Conservation (phyloP, 2,113 vertebrate species). For the Catharus fuscescens region DNA sequence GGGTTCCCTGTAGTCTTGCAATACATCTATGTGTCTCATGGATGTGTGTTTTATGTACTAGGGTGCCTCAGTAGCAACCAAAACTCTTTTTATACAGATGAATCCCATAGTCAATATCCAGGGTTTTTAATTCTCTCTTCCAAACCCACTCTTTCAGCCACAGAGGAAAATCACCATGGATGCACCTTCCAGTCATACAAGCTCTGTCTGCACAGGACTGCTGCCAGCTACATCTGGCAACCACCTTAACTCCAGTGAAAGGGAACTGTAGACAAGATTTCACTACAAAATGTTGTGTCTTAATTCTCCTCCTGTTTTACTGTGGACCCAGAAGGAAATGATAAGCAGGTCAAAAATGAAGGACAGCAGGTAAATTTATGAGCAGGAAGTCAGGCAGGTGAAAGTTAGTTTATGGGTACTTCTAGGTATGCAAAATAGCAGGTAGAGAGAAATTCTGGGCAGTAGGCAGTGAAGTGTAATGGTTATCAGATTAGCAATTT, state of each 20-base stretch:
- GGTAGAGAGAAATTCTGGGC: background rate
- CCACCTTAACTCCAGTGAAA: background rate
- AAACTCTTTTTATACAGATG: background rate
- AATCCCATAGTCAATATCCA: background rate
- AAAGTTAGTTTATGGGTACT: background rate
- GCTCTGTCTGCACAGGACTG: background rate
- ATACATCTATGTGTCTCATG: background rate
- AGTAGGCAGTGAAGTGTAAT: background rate
- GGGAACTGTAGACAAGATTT: background rate
- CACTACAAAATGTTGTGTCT: background rate
- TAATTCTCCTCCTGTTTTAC: background rate
- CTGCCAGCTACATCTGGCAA: background rate
- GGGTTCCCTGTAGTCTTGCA: background rate
- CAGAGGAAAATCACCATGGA: background rate
- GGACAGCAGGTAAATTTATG: background rate
- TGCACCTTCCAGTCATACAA: background rate
- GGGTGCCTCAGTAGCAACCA: background rate
- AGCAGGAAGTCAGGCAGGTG: background rate
- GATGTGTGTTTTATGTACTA: background rate
- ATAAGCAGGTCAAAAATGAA: background rate
- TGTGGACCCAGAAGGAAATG: background rate
- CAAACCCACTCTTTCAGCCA: background rate
- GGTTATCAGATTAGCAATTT: background rate
- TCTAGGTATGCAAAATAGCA: background rate
- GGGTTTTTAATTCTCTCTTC: background rate